Percentiles rank a stretch among this genome's conserved stretches.
Evolutionary conservation across 2,797 vertebrate species (phyloP).

Genomic region (Graptemys geographica): DNA sequence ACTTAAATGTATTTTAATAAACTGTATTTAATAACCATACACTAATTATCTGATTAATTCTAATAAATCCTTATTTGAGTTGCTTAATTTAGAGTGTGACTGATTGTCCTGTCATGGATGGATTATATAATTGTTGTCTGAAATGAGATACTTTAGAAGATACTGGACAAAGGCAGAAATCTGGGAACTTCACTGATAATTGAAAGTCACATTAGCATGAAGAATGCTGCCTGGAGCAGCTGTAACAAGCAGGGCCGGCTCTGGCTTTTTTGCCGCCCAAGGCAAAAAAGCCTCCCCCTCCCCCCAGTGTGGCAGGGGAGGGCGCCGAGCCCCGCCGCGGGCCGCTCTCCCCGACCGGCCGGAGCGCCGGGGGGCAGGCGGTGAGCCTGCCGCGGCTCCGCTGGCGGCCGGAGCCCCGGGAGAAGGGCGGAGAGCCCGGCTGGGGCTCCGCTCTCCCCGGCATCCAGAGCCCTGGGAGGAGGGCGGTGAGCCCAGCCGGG

Average conservation of each 20-base stretch:
- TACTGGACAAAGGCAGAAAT: slow-evolving; percentile 57
- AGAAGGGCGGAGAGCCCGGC: too few species aligned
- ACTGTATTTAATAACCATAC: slow-evolving; percentile 54
- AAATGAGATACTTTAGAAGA: slow-evolving; percentile 44
- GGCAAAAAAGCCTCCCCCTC: too few species aligned
- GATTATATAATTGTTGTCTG: slow-evolving; percentile 67
- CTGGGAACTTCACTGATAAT: slow-evolving; percentile 9
- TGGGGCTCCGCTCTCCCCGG: too few species aligned
- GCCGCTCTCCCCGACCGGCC: too few species aligned
- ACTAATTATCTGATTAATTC: slow-evolving; percentile 75
- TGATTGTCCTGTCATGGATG: slow-evolving; percentile 59
- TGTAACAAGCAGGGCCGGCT: accelerated
- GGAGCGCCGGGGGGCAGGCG: too few species aligned
- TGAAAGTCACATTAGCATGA: slow-evolving; percentile 22
- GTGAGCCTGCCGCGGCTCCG: too few species aligned
- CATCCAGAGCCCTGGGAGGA: too few species aligned
- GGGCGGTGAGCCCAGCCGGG: too few species aligned
- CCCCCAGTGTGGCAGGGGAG: too few species aligned
- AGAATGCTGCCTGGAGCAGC: background rate
- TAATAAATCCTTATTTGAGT: slow-evolving; percentile 74
- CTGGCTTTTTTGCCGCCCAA: too few species aligned
- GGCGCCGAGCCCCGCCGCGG: too few species aligned
- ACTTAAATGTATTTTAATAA: slow-evolving; percentile 63
- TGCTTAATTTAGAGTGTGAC: slow-evolving; percentile 73
- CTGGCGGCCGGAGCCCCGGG: too few species aligned